These are phyloP conservation scores for Parazoanthus swiftii DNA, from an alignment of 92 coral and sea anemone genomes.

Conservation along the genomic window DNA sequence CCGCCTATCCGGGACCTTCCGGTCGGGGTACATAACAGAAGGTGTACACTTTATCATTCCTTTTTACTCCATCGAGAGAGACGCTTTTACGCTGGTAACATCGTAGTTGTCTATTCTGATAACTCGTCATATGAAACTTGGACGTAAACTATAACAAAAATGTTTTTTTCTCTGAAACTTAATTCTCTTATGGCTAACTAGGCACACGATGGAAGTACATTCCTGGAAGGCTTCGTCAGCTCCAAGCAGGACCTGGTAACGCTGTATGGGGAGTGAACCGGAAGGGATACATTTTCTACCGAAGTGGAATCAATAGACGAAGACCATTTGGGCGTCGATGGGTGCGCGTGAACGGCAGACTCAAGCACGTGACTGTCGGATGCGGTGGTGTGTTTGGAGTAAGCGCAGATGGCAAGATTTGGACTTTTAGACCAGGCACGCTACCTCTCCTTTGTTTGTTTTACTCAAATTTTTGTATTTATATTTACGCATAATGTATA, in stretches of 20 bases:
- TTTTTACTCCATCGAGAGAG: too few species aligned
- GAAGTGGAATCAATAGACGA: constrained; percentile 23
- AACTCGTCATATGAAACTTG: too few species aligned
- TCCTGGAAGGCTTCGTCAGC: constrained; percentile 35
- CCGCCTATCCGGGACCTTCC: too few species aligned
- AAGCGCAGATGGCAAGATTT: constrained; percentile 14
- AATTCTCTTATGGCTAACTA: background rate
- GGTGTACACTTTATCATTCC: too few species aligned
- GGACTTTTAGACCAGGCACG: constrained; percentile 31
- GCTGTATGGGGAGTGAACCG: constrained; percentile 22
- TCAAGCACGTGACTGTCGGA: constrained; percentile 25
- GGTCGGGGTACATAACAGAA: too few species aligned
- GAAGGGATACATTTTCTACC: constrained; percentile 32
- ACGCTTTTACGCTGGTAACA: too few species aligned
- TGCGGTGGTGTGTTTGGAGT: constrained; percentile 33
- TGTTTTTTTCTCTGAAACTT: background rate
- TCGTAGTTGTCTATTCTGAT: too few species aligned
- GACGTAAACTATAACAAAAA: too few species aligned
- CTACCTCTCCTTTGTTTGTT: too few species aligned
- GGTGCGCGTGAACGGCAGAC: constrained; percentile 38
- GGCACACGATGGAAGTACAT: constrained; percentile 25
- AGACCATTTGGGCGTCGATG: constrained; percentile 33
- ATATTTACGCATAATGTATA: too few species aligned
- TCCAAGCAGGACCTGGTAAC: constrained; percentile 33
- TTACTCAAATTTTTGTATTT: too few species aligned